Percentiles rank a stretch among this genome's conserved stretches.
These are phyloP conservation scores for Andrena bucephala DNA, from an alignment of 2,888 invertebrate genomes.

Conservation along the genomic window DNA sequence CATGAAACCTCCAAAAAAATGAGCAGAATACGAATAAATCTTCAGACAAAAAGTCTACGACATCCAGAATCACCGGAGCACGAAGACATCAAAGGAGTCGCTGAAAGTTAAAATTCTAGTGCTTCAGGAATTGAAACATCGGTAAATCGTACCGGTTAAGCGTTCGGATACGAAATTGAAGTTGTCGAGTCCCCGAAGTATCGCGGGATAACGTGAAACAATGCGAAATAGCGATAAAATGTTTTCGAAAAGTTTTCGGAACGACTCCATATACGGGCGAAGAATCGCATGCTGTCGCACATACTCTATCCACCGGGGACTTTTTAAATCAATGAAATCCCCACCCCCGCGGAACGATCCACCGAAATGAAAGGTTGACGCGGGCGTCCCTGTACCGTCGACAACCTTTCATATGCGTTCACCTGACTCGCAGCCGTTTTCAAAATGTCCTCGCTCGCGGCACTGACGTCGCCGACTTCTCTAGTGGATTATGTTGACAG, in stretches of 20 bases:
- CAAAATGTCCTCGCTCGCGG: conserved; percentile 56
- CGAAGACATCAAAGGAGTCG: no score
- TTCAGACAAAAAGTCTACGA: background rate
- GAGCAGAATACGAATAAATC: conserved; percentile 1
- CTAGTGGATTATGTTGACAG: conserved; percentile 68
- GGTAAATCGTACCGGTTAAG: background rate
- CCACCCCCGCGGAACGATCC: conserved; percentile 4
- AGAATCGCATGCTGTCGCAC: background rate
- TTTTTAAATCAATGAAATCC: conserved; percentile 28
- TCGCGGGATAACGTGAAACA: no score
- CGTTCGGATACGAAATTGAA: background rate
- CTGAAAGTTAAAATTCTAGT: background rate
- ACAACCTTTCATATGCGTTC: conserved; percentile 62
- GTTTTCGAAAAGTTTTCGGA: background rate
- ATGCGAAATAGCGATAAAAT: no score
- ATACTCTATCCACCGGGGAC: background rate
- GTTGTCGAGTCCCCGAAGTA: background rate
- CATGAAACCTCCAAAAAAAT: conserved; percentile 12
- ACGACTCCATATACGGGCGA: background rate
- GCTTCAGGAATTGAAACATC: background rate
- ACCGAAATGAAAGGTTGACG: conserved; percentile 61
- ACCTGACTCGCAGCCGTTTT: conserved; percentile 59
- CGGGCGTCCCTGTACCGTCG: conserved; percentile 50
- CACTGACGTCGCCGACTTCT: conserved; percentile 53
- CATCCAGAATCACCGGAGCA: background rate